Evolutionary conservation across 2,888 invertebrate species (phyloP).

Genomic region (Polietes domitor): DNA sequence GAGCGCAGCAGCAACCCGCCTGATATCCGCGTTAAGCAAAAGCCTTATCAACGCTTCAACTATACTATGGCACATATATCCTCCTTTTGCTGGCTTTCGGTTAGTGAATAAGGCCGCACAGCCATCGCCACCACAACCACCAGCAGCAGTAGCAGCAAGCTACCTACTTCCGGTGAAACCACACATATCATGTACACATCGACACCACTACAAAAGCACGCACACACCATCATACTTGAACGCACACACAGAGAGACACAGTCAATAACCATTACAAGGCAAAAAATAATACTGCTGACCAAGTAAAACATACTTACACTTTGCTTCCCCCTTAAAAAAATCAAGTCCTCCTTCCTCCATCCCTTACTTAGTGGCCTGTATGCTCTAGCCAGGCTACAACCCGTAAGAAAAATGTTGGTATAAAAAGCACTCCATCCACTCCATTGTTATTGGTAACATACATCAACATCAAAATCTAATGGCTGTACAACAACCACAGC

Average conservation of each 20-base stretch:
- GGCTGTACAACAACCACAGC: neutral
- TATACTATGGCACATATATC: conserved; percentile 36
- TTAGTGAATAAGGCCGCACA: too few species aligned
- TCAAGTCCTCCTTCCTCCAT: neutral
- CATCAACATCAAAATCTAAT: conserved; percentile 58
- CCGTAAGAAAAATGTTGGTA: conserved; percentile 18
- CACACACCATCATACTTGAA: neutral
- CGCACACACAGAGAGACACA: conserved; percentile 25
- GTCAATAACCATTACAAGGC: conserved; percentile 60
- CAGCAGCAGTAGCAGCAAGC: too few species aligned
- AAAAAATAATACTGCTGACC: conserved; percentile 64
- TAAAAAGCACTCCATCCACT: conserved; percentile 34
- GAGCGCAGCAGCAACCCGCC: neutral
- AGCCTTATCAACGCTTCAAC: conserved; percentile 35
- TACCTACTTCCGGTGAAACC: conserved; percentile 43
- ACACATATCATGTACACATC: conserved; percentile 48
- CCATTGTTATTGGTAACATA: conserved; percentile 57
- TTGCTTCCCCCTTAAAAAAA: neutral
- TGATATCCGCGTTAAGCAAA: neutral
- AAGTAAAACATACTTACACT: conserved; percentile 48
- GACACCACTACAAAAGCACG: conserved; percentile 35
- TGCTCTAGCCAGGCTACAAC: neutral
- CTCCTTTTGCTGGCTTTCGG: too few species aligned
- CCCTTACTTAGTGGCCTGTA: neutral
- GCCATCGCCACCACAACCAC: conserved; percentile 12